Evolutionary conservation across 2,888 invertebrate genomes (phyloP).

Genomic region (Tenthredo amoena): DNA sequence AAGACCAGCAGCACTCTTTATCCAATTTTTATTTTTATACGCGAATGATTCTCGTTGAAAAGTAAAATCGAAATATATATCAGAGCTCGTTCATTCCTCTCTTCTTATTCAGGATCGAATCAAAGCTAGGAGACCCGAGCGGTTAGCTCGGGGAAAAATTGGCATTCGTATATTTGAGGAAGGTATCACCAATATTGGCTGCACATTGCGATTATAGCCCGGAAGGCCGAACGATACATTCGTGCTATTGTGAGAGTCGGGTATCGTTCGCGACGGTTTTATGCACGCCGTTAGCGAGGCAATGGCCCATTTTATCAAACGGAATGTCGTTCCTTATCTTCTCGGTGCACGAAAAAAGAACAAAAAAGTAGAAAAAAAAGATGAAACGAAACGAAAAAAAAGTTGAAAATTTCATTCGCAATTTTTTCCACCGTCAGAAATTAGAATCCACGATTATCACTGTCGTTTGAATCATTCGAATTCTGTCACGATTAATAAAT

Average conservation of each 20-base stretch:
- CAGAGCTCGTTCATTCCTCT: not conserved
- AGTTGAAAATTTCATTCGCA: not conserved
- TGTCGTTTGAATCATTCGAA: not conserved
- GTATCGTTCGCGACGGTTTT: constrained; percentile 68
- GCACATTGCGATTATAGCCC: constrained; percentile 72
- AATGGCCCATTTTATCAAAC: constrained; percentile 68
- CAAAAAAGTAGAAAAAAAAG: not conserved
- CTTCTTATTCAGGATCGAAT: not conserved
- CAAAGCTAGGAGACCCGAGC: not conserved
- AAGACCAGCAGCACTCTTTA: not conserved
- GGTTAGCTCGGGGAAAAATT: constrained; percentile 7
- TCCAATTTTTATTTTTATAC: not conserved
- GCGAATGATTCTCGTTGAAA: not conserved
- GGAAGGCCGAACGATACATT: constrained; percentile 66
- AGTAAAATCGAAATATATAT: not conserved
- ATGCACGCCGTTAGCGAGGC: constrained; percentile 68
- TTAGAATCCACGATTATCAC: not conserved
- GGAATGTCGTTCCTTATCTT: constrained; percentile 66
- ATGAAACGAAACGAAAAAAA: not conserved
- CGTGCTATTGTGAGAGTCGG: constrained; percentile 59
- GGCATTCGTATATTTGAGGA: constrained; percentile 33
- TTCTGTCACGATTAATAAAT: not conserved
- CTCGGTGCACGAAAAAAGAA: constrained; percentile 10
- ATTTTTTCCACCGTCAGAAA: not conserved
- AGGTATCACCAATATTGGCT: constrained; percentile 67